Conservation (phyloP, 2,113 vertebrate species). For the Odontophorus gujanensis region DNA sequence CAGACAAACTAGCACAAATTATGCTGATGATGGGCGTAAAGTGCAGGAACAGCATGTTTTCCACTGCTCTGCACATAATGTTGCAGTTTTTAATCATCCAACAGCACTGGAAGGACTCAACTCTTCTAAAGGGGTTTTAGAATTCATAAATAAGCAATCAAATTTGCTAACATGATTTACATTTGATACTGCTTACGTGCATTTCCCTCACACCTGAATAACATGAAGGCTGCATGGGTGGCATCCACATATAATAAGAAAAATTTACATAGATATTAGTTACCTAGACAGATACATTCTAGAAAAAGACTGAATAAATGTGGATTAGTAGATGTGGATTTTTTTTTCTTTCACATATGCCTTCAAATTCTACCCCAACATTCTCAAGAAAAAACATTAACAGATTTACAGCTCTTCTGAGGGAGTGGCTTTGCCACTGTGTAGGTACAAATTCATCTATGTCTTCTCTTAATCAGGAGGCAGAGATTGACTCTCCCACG, state of each 20-base stretch:
- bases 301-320: not conserved
- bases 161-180: not conserved
- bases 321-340: accelerated
- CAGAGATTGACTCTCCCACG: not conserved
- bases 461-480: not conserved
- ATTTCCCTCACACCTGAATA: not conserved
- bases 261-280: not conserved
- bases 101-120: not conserved
- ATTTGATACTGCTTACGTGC: not conserved
- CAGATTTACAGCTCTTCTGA: not conserved
- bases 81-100: not conserved
- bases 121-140: not conserved
- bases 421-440: not conserved
- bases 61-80: not conserved
- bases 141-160: not conserved
- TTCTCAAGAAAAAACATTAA: not conserved
- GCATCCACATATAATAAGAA: not conserved
- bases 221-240: not conserved
- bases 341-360: not conserved
- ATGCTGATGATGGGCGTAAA: not conserved
- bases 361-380: not conserved
- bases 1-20: not conserved
- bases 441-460: accelerated
- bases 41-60: not conserved
- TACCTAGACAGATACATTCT: not conserved